These are phyloP conservation scores for Aurelia sp. DNA, from an alignment of 30 jellyfish, hydroid and myxozoan genomes.

Conservation along the genomic window DNA sequence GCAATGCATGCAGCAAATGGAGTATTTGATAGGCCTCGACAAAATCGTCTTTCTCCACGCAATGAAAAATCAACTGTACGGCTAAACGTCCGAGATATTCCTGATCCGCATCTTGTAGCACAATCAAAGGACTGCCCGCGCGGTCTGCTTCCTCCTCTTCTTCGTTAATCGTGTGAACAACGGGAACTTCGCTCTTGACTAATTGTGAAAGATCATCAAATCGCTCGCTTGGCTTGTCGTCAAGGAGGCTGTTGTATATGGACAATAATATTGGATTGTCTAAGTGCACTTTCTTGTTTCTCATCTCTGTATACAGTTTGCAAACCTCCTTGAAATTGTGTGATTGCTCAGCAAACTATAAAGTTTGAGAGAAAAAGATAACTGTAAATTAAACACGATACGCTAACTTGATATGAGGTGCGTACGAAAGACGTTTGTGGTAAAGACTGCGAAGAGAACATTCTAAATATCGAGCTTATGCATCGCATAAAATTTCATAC, in stretches of 20 bases:
- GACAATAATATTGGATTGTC: conserved; percentile 4
- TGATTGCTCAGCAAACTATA: conserved; percentile 37
- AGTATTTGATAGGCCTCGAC: conserved; percentile 49
- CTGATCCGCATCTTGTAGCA: conserved; percentile 45
- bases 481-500: too few species aligned
- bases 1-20: conserved; percentile 46
- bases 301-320: conserved; percentile 18
- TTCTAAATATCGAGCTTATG: too few species aligned
- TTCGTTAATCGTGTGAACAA: conserved; percentile 3
- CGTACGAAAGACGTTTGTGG: too few species aligned
- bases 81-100: conserved; percentile 76
- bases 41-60: conserved; percentile 9
- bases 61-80: conserved; percentile 40
- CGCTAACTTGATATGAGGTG: too few species aligned
- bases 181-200: conserved; percentile 27
- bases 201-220: conserved; percentile 2
- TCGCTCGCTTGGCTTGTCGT: conserved; percentile 8
- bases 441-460: too few species aligned
- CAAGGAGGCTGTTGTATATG: conserved; percentile 11
- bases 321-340: conserved; percentile 20
- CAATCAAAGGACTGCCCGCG: not conserved
- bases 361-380: too few species aligned
- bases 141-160: conserved; percentile 27
- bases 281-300: conserved; percentile 11
- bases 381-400: too few species aligned